Percentiles rank a stretch among this genome's conserved stretches.
Evolutionary conservation across 2,113 vertebrate species (phyloP).

Genomic region (Tragulus kanchil): DNA sequence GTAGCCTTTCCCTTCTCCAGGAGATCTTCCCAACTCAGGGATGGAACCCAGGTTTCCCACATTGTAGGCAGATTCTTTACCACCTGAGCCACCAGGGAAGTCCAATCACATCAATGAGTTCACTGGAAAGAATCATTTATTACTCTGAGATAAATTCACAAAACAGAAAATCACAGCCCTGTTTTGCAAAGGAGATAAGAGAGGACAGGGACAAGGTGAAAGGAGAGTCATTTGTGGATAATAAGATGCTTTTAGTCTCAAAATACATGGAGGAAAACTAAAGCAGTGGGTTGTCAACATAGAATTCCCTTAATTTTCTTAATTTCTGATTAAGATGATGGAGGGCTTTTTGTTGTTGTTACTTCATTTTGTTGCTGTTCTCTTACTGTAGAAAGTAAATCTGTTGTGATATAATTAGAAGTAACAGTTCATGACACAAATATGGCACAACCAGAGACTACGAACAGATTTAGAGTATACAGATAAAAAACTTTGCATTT

Average conservation of each 20-base stretch:
- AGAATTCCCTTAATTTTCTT: background rate
- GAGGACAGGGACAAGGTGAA: background rate
- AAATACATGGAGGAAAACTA: background rate
- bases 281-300: background rate
- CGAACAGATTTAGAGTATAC: conserved; percentile 65
- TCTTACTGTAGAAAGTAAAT: conserved; percentile 13
- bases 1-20: too few species aligned
- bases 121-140: background rate
- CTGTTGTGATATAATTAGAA: conserved; percentile 46
- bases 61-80: too few species aligned
- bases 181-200: background rate
- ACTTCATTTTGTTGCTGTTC: background rate
- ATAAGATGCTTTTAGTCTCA: background rate
- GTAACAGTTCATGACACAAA: conserved; percentile 55
- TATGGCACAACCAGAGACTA: conserved; percentile 10
- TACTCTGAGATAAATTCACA: conserved; percentile 29
- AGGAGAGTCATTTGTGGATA: background rate
- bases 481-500: conserved; percentile 29
- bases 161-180: background rate
- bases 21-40: too few species aligned
- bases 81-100: too few species aligned
- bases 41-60: too few species aligned
- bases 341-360: background rate
- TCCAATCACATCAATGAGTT: too few species aligned
- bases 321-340: background rate